A percentile compares a stretch with the other conserved stretches of the same genome.
phyloP scores from a whole-genome alignment of 2,888 invertebrate genomes.

The Thymelicus acteon region DNA sequence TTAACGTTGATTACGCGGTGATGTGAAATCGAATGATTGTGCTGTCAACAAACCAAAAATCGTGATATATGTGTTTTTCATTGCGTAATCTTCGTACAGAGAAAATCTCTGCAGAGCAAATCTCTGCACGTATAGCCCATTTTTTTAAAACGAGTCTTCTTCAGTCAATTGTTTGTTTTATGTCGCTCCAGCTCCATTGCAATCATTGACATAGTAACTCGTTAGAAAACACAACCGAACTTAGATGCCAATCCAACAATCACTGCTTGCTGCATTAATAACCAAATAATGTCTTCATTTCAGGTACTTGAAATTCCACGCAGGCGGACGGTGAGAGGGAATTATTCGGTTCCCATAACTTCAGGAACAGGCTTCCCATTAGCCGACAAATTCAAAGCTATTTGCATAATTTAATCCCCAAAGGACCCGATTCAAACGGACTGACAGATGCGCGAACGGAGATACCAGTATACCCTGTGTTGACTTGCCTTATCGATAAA shows the following conservation, averaged over 20 bases:
- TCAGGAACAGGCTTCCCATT: slow-evolving; percentile 51
- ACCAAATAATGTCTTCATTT: slow-evolving; percentile 42
- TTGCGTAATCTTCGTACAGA: not conserved
- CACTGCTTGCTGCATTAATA: slow-evolving; percentile 17
- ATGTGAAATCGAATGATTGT: slow-evolving; percentile 1
- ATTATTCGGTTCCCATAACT: slow-evolving; percentile 48
- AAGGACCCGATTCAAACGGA: slow-evolving; percentile 47
- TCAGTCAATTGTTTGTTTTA: not conserved
- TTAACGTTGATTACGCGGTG: not conserved
- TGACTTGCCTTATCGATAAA: slow-evolving; percentile 24
- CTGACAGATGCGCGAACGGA: slow-evolving; percentile 43
- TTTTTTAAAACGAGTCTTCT: too few relatives aligned
- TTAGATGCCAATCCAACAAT: slow-evolving; percentile 5
- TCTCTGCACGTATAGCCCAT: too few relatives aligned
- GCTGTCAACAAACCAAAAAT: not conserved
- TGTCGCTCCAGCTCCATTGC: not conserved
- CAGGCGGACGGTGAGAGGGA: slow-evolving; percentile 46
- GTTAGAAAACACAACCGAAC: not conserved
- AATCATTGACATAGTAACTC: not conserved
- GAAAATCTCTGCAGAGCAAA: too few relatives aligned
- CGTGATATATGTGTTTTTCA: not conserved
- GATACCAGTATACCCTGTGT: slow-evolving; percentile 23
- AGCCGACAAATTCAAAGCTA: slow-evolving; percentile 51
- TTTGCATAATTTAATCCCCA: slow-evolving; percentile 56
- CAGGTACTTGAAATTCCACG: slow-evolving; percentile 47